Evolutionary conservation across 2,888 invertebrate species (phyloP).

Genomic region (Drosophila bunnanda): DNA sequence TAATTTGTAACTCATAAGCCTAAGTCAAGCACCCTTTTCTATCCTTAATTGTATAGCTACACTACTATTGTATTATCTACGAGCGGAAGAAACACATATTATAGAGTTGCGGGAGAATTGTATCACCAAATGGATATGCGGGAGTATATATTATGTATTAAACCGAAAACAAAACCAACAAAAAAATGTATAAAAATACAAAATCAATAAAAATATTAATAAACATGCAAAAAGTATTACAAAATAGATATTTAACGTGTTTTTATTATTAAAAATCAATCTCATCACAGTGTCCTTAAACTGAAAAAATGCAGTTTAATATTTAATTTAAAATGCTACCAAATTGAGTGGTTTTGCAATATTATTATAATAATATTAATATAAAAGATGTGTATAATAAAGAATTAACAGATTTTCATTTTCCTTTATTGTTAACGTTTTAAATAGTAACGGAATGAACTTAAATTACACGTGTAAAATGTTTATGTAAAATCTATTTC

Average conservation of each 20-base stretch:
- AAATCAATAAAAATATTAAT: conserved; percentile 73
- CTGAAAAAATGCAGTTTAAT: too few relatives aligned
- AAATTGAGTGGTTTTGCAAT: neutral
- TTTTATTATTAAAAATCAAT: neutral
- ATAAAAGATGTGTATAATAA: neutral
- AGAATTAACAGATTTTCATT: neutral
- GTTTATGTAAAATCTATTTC: too few relatives aligned
- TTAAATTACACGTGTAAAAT: neutral
- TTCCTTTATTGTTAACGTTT: neutral
- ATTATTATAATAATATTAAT: too few relatives aligned
- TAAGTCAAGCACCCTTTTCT: conserved; percentile 71
- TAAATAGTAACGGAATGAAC: neutral
- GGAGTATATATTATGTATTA: conserved; percentile 69
- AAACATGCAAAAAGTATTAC: conserved; percentile 75
- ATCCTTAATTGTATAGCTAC: conserved; percentile 78
- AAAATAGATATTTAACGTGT: conserved; percentile 22
- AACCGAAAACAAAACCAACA: conserved; percentile 49
- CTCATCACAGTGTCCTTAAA: neutral
- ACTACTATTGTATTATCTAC: conserved; percentile 69
- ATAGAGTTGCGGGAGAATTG: conserved; percentile 68
- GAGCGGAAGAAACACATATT: conserved; percentile 63
- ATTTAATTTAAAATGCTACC: neutral
- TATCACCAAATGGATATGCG: conserved; percentile 75
- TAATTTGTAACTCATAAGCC: conserved; percentile 58
- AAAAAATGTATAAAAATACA: conserved; percentile 74